Evolutionary conservation across 2,113 vertebrate species (phyloP), one percentile per base, ranked within the genome.

Genomic region (Sapajus apella): DNA sequence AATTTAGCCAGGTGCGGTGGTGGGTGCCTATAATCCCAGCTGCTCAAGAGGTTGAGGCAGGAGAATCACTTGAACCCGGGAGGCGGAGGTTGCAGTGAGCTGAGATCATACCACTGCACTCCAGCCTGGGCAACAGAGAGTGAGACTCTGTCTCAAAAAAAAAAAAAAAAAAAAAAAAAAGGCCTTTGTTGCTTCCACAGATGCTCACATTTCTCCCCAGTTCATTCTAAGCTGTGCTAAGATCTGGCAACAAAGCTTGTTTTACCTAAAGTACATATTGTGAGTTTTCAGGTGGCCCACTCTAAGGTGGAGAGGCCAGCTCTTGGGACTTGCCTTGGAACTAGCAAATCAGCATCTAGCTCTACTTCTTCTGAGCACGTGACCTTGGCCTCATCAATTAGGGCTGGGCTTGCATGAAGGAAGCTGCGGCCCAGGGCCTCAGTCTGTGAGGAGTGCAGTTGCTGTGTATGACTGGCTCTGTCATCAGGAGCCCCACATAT

Each of bases 391-490:
- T 82, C 40, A 6, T 82, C 56, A 13, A 40, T 16, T 43, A 70
- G 40, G 45, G 20, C 72, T 6, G 4, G 75, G 52, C 13, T 81
- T 64, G 70, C 23, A 25, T 1, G 52, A 95, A 76, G 55, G 20
- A 0, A 61, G 35, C 27, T 10, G 0, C 0, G 9, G 47, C 12
- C 20, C 27, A 17, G 14, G 30, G 30, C 18, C 9, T 37, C 40
- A 3, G 12, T 8, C 23, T 23, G 45, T 27, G 21, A 25, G 2
- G 23, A 35, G 12, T 0, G 9, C 23, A 11, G 61, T 16, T 64
- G 5, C 27, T 43, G 18, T 30, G 50, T 68, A 55, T 3, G 30
- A 25, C 61, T 35, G 12, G 56, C 72, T 20, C 18, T 17, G 5
- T 45, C 68, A 35, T 52, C 32, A 79, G 75, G 23, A 43, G 30